A percentile compares a stretch with the other conserved stretches of the same genome.
phyloP scores from a whole-genome alignment of 2,888 invertebrate genomes.

The Tipula confusa region DNA sequence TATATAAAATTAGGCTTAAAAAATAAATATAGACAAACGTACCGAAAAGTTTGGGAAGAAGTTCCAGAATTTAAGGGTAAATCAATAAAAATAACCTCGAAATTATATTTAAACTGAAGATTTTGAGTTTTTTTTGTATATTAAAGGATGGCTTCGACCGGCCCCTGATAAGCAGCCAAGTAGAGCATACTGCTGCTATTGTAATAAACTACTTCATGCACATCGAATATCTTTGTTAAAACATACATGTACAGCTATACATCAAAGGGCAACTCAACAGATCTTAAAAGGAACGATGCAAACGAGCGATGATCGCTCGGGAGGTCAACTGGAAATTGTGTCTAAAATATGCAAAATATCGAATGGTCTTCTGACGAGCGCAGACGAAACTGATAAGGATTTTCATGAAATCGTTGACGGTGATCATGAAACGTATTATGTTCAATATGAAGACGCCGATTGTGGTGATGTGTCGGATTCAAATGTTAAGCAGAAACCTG shows the following conservation, averaged over 20 bases:
- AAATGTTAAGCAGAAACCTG: neutral
- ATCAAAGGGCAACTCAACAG: slow-evolving; percentile 44
- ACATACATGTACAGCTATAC: slow-evolving; percentile 58
- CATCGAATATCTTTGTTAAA: slow-evolving; percentile 57
- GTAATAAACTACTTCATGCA: slow-evolving; percentile 57
- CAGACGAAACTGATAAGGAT: neutral
- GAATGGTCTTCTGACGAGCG: neutral
- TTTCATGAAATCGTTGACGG: neutral
- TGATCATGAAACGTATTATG: neutral
- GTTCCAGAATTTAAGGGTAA: slow-evolving; percentile 15
- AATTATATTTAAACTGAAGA: neutral
- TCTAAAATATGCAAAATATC: neutral
- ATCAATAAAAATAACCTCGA: neutral
- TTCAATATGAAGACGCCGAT: neutral
- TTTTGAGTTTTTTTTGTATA: neutral
- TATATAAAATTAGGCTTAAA: neutral
- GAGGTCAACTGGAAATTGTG: neutral
- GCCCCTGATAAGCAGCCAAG: slow-evolving; percentile 53
- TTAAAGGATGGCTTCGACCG: slow-evolving; percentile 53
- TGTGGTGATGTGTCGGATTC: neutral
- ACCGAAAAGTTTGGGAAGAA: neutral
- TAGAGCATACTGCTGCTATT: slow-evolving; percentile 56
- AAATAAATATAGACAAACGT: slow-evolving; percentile 6
- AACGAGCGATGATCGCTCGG: neutral
- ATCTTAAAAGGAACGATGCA: neutral